Evolutionary conservation across 2,797 vertebrate genomes (phyloP).

Genomic region (Adrianichthys oophorus): DNA sequence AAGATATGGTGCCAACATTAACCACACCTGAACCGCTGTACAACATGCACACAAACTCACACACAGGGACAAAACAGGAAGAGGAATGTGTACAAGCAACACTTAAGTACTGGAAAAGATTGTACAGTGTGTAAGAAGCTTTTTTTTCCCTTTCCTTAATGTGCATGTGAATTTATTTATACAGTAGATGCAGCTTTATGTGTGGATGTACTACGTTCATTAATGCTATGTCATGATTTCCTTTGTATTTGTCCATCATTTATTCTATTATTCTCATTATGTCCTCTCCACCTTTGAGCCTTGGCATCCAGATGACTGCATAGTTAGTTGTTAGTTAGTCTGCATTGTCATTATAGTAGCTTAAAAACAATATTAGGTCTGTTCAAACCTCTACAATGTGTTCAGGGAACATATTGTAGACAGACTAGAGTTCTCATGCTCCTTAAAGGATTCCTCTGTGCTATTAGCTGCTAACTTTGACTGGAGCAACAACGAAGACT

Average conservation of each 20-base stretch:
- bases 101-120: slow-evolving; percentile 50
- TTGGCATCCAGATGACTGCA: slow-evolving; percentile 64
- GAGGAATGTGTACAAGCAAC: slow-evolving; percentile 41
- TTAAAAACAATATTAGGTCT: slow-evolving; percentile 46
- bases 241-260: slow-evolving; percentile 63
- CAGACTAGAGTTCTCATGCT: slow-evolving; percentile 56
- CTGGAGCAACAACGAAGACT: slow-evolving; percentile 45
- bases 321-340: slow-evolving; percentile 40
- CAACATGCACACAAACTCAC: slow-evolving; percentile 29
- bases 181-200: not conserved
- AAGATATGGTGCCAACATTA: slow-evolving; percentile 82
- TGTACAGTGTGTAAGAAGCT: slow-evolving; percentile 42
- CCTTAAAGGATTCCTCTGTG: slow-evolving; percentile 36
- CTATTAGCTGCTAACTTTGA: slow-evolving; percentile 48
- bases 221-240: slow-evolving; percentile 70
- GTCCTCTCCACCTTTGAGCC: slow-evolving; percentile 55
- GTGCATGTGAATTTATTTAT: slow-evolving; percentile 16
- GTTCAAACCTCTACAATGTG: slow-evolving; percentile 46
- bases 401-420: slow-evolving; percentile 40
- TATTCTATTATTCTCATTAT: slow-evolving; percentile 55
- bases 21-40: slow-evolving; percentile 80
- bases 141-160: slow-evolving; percentile 29
- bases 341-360: slow-evolving; percentile 45
- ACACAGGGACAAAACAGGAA: slow-evolving; percentile 51
- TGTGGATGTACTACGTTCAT: slow-evolving; percentile 46